Percentiles rank a stretch among this genome's conserved stretches.
Evolutionary conservation across 2,113 vertebrate genomes (phyloP).

Genomic region (Genyomyrus donnyi): DNA sequence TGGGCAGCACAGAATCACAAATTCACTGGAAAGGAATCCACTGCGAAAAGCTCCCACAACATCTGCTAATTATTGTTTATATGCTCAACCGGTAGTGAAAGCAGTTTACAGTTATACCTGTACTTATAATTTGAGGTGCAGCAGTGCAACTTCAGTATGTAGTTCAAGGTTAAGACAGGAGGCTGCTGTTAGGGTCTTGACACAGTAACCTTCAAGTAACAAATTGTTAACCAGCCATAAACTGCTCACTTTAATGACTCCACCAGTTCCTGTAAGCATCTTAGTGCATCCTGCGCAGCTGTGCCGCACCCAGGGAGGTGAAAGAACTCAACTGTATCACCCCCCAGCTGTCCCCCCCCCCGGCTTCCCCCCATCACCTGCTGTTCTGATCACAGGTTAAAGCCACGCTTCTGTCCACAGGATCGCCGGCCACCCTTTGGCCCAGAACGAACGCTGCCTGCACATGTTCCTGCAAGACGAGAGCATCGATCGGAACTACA

Average conservation of each 20-base stretch:
- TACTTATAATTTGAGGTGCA: neutral
- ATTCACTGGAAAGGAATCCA: neutral
- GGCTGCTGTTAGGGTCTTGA: neutral
- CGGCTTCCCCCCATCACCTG: neutral
- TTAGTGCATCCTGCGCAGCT: neutral
- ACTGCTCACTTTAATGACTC: neutral
- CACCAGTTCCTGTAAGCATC: neutral
- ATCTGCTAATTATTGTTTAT: neutral
- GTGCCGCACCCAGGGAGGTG: neutral
- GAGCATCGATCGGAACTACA: conserved; percentile 94
- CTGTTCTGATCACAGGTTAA: neutral
- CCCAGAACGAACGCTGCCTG: conserved; percentile 98
- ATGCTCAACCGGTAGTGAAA: neutral
- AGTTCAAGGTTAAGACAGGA: neutral
- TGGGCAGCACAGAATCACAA: neutral
- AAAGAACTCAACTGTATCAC: neutral
- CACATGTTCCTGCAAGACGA: conserved; percentile 99
- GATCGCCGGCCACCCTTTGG: conserved; percentile 96
- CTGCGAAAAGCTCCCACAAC: neutral
- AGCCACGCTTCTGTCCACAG: conserved; percentile 52
- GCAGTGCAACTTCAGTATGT: neutral
- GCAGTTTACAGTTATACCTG: neutral
- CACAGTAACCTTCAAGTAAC: neutral
- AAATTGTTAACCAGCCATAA: neutral
- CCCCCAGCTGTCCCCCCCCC: neutral